Evolutionary conservation across 2,113 vertebrate genomes (phyloP).

Genomic region (Sylvilagus bachmani): DNA sequence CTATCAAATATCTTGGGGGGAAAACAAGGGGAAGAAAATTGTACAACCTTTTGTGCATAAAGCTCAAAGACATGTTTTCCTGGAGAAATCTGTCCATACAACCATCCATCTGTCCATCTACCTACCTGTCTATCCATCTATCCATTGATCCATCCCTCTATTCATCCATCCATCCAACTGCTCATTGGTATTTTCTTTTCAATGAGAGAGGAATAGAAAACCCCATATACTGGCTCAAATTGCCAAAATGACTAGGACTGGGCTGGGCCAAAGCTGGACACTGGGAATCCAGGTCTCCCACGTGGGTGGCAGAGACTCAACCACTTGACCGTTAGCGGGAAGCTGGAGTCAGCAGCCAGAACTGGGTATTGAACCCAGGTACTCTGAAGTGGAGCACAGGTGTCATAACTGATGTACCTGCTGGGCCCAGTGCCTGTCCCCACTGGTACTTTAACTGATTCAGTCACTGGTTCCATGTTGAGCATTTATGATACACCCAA

Average conservation of each 20-base stretch:
- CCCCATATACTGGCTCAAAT: too few relatives aligned
- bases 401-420: too few relatives aligned
- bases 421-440: too few relatives aligned
- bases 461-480: neutral
- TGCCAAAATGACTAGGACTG: too few relatives aligned
- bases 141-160: neutral
- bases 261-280: too few relatives aligned
- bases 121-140: neutral
- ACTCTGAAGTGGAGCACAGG: too few relatives aligned
- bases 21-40: neutral
- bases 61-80: neutral
- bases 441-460: conserved; percentile 6
- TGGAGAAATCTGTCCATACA: neutral
- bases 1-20: neutral
- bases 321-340: too few relatives aligned
- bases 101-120: neutral
- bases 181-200: neutral
- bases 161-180: neutral
- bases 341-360: too few relatives aligned
- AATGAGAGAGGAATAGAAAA: too few relatives aligned
- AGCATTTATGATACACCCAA: neutral
- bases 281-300: too few relatives aligned
- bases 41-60: neutral
- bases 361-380: too few relatives aligned
- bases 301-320: too few relatives aligned